A percentile compares a stretch with the other conserved stretches of the same genome.
Conservation (phyloP, 2,888 invertebrate genomes). For the Lasioglossum zephyrum region DNA sequence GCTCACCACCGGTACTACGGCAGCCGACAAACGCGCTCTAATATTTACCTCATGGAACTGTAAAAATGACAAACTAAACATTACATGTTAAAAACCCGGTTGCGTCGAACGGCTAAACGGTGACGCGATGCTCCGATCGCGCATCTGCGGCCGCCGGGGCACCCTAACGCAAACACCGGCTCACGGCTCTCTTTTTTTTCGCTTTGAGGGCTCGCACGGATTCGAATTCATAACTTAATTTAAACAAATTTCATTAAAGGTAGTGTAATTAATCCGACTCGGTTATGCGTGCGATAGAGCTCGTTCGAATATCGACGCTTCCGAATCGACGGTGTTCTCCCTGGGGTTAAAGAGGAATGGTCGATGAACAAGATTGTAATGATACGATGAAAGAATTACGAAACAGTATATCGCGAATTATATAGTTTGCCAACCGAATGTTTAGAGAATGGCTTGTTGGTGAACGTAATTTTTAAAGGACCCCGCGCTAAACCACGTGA, state of each 20-base stretch:
- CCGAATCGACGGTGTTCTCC: neutral
- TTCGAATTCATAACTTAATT: neutral
- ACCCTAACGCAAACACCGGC: constrained; percentile 23
- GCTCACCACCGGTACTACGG: neutral
- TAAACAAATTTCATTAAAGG: neutral
- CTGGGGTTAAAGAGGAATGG: too few species aligned
- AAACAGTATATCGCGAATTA: too few species aligned
- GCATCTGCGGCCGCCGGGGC: constrained; percentile 6
- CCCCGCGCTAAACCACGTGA: too few species aligned
- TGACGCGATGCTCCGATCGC: constrained; percentile 40
- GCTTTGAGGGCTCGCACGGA: neutral
- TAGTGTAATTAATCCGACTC: neutral
- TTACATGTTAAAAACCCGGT: constrained; percentile 47
- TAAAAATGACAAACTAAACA: constrained; percentile 53
- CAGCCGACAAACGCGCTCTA: constrained; percentile 38
- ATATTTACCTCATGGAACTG: constrained; percentile 58
- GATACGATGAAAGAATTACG: too few species aligned
- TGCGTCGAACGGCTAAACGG: constrained; percentile 34
- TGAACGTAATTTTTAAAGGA: too few species aligned
- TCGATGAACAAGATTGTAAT: too few species aligned
- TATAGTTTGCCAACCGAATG: too few species aligned
- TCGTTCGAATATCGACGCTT: neutral
- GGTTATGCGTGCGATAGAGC: too few species aligned
- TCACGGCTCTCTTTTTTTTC: constrained; percentile 24
- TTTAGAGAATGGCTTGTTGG: too few species aligned